Conservation (phyloP, 2,797 vertebrate species). For the Borostomias antarcticus region DNA sequence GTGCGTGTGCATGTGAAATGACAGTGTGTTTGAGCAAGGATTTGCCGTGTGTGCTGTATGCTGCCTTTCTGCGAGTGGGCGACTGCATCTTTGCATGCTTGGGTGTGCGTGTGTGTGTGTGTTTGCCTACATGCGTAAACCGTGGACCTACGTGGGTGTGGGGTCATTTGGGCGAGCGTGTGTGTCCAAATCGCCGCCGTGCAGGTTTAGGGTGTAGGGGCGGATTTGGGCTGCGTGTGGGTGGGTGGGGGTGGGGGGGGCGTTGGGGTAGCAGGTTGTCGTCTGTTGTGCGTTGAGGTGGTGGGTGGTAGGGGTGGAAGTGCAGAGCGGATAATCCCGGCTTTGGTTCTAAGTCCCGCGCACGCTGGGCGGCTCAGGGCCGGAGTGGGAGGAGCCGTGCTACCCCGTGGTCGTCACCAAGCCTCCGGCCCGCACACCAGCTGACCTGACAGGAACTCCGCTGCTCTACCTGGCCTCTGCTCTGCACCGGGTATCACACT, state of each 20-base stretch:
- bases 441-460: conserved; percentile 70
- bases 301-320: conserved; percentile 72
- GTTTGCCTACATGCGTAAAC: neutral
- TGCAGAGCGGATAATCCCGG: conserved; percentile 77
- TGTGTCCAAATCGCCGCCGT: conserved; percentile 22
- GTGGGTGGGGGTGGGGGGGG: conserved; percentile 6
- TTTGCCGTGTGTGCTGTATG: too few relatives aligned
- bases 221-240: neutral
- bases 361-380: conserved; percentile 83
- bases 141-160: neutral
- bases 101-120: neutral
- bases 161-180: conserved; percentile 2
- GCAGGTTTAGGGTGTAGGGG: conserved; percentile 27
- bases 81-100: neutral
- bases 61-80: neutral
- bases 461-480: too few relatives aligned
- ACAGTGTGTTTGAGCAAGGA: neutral
- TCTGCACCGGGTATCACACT: too few relatives aligned
- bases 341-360: conserved; percentile 86
- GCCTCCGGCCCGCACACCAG: conserved; percentile 73
- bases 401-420: conserved; percentile 81
- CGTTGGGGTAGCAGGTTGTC: conserved; percentile 13
- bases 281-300: conserved; percentile 27
- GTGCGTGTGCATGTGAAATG: conserved; percentile 20
- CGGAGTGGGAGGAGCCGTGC: conserved; percentile 82